A percentile compares a stretch with the other conserved stretches of the same genome.
Evolutionary conservation across 2,888 invertebrate species (phyloP).

Genomic region (Stenurella melanura): DNA sequence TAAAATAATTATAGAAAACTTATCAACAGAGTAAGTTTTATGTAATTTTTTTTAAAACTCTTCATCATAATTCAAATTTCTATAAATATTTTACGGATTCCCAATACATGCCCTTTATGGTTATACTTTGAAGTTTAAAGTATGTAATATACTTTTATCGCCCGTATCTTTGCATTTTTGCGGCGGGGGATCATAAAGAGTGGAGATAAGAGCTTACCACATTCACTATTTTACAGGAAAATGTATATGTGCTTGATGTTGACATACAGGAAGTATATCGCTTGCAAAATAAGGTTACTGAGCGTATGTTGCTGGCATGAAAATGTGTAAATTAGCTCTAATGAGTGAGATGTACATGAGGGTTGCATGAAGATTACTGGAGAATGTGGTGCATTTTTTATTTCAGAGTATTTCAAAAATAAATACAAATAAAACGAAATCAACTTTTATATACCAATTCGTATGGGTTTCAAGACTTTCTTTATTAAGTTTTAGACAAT

Average conservation of each 20-base stretch:
- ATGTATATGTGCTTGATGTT: conserved; percentile 4
- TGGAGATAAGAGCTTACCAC: neutral
- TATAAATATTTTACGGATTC: neutral
- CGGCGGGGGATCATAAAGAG: neutral
- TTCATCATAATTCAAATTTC: neutral
- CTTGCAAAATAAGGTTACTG: neutral
- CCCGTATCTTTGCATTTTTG: neutral
- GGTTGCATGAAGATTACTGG: neutral
- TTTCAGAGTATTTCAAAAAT: too few species aligned
- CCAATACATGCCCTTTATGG: neutral
- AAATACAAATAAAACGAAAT: too few species aligned
- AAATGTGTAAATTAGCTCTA: too few species aligned
- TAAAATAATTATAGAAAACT: too few species aligned
- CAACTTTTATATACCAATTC: too few species aligned
- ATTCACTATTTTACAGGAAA: neutral
- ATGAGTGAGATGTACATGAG: neutral
- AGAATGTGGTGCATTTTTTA: too few species aligned
- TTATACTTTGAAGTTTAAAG: neutral
- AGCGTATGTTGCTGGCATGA: neutral
- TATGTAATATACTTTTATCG: neutral
- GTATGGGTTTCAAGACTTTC: too few species aligned
- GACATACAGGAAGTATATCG: conserved; percentile 12
- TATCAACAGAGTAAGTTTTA: neutral
- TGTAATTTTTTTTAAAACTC: neutral
- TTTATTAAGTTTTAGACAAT: too few species aligned